Evolutionary conservation across 2,888 invertebrate genomes (phyloP).

Genomic region (Neria commutata): DNA sequence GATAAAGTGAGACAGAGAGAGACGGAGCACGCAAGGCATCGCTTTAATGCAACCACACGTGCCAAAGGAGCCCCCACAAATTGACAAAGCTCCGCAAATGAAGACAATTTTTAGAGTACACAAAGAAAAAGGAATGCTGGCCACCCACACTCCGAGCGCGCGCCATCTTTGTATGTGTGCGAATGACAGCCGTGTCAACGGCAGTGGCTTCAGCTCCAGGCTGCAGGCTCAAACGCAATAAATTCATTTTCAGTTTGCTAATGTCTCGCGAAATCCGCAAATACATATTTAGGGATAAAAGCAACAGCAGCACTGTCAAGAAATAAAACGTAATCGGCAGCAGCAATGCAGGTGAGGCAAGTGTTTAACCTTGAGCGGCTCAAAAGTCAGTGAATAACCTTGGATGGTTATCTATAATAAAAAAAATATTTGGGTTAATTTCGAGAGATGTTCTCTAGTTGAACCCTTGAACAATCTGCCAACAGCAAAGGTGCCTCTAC

Average conservation of each 20-base stretch:
- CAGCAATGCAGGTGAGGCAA: background rate
- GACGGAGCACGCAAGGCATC: too few relatives aligned
- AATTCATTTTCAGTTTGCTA: conserved; percentile 12
- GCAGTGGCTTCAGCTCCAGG: background rate
- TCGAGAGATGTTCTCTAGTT: too few relatives aligned
- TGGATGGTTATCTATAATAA: too few relatives aligned
- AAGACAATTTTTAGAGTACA: background rate
- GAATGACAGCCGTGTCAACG: background rate
- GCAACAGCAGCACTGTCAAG: too few relatives aligned
- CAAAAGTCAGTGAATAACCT: background rate
- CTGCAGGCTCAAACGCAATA: conserved; percentile 1
- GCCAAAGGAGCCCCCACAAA: background rate
- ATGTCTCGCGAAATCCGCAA: conserved; percentile 5
- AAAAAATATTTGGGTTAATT: too few relatives aligned
- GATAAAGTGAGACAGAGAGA: background rate
- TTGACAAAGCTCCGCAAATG: background rate
- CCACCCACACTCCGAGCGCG: background rate
- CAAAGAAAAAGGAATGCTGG: background rate
- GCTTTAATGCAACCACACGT: too few relatives aligned
- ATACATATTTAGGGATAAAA: background rate
- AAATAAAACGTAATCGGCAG: too few relatives aligned
- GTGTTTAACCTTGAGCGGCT: background rate
- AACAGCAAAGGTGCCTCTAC: too few relatives aligned
- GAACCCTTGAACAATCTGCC: too few relatives aligned
- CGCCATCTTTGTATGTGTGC: too few relatives aligned